phyloP scores from a whole-genome alignment of 2,888 invertebrate species.

The Rhamphomyia laevipes region DNA sequence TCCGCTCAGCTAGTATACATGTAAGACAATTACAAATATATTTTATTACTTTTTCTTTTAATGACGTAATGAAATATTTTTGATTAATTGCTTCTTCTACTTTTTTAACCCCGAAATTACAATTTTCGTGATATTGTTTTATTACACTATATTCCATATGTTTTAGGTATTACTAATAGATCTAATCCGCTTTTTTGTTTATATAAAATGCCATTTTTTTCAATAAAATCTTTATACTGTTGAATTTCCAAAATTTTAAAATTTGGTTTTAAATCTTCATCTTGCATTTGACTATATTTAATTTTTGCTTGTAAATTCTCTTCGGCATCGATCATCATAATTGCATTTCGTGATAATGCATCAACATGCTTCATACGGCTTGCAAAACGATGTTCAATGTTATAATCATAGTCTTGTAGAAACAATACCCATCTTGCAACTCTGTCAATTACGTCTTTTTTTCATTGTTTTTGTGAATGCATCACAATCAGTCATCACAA shows the following conservation, averaged over 20 bases:
- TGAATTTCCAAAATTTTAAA: conserved; percentile 2
- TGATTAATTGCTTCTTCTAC: conserved; percentile 4
- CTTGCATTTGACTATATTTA: background rate
- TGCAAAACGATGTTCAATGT: conserved; percentile 4
- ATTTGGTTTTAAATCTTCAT: conserved; percentile 3
- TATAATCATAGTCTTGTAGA: conserved; percentile 8
- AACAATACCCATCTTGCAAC: conserved; percentile 4
- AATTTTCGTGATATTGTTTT: conserved; percentile 3
- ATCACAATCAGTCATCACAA: conserved; percentile 10
- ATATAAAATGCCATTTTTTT: background rate
- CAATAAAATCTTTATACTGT: background rate
- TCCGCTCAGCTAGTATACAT: background rate
- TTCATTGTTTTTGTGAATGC: conserved; percentile 8
- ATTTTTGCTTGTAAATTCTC: too few relatives aligned
- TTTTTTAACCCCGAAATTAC: background rate
- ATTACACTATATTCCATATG: background rate
- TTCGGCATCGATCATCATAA: background rate
- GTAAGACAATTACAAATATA: background rate
- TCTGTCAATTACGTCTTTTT: conserved; percentile 5
- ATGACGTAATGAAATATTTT: too few relatives aligned
- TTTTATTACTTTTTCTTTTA: background rate
- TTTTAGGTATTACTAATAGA: background rate
- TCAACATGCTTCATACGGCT: conserved; percentile 6
- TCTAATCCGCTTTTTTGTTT: background rate
- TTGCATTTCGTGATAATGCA: conserved; percentile 1